phyloP scores from a whole-genome alignment of 2,797 vertebrate genomes.

The Odontamblyopus lacepedii region DNA sequence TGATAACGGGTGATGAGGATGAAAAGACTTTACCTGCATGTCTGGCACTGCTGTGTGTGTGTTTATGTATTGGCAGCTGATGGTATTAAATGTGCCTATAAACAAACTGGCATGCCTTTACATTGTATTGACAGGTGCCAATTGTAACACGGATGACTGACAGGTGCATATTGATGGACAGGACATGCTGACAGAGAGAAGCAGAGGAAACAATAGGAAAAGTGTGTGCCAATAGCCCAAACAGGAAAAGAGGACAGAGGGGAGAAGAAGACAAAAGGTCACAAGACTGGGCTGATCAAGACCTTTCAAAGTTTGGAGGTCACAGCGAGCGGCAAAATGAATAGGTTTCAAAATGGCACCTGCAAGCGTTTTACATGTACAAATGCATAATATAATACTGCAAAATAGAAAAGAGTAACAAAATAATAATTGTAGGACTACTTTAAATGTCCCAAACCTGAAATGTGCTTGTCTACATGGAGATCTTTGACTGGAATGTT shows the following conservation, averaged over 20 bases:
- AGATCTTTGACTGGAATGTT: too few species aligned
- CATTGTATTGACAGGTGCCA: constrained; percentile 78
- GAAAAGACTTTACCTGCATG: constrained; percentile 46
- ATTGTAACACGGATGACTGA: constrained; percentile 77
- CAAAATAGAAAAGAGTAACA: not conserved
- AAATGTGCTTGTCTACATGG: not conserved
- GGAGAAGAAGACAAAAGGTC: constrained; percentile 23
- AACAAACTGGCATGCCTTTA: constrained; percentile 53
- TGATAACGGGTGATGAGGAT: constrained; percentile 69
- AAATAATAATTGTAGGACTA: not conserved
- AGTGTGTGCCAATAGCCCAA: constrained; percentile 23
- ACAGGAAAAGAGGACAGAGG: constrained; percentile 33
- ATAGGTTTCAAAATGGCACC: not conserved
- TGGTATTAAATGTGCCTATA: constrained; percentile 64
- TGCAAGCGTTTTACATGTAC: not conserved
- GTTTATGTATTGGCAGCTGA: constrained; percentile 76
- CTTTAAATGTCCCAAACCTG: not conserved
- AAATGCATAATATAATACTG: not conserved
- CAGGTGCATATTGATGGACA: constrained; percentile 78
- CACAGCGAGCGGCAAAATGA: constrained; percentile 8
- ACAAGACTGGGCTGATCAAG: constrained; percentile 6
- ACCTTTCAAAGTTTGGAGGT: constrained; percentile 60
- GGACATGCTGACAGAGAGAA: constrained; percentile 73
- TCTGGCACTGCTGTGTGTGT: constrained; percentile 23
- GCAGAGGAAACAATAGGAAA: constrained; percentile 68